Percentiles rank a stretch among this genome's conserved stretches.
Evolutionary conservation across 1,140 invertebrate species (phyloP).

Genomic region (Lepidotrigona ventralis): DNA sequence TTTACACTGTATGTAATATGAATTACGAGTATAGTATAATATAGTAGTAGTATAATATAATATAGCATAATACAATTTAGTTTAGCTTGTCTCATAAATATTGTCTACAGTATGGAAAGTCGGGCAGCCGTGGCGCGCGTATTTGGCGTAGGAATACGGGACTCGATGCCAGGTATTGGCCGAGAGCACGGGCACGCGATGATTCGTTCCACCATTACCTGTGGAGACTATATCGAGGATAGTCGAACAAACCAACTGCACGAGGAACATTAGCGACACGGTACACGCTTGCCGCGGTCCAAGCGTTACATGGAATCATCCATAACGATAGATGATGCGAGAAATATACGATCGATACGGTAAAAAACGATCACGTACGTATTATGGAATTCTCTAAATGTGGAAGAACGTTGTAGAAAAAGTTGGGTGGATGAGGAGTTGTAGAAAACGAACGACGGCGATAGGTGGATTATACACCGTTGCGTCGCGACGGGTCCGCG

Average conservation of each 20-base stretch:
- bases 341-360: neutral
- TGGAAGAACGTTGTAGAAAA: conserved; percentile 35
- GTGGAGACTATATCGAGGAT: neutral
- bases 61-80: conserved; percentile 59
- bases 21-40: conserved; percentile 56
- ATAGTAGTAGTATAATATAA: conserved; percentile 23
- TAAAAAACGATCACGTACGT: neutral
- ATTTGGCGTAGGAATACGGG: conserved; percentile 78
- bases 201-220: neutral
- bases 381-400: neutral
- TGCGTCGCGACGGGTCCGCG: neutral
- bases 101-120: conserved; percentile 79
- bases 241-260: neutral
- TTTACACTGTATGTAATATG: conserved; percentile 64
- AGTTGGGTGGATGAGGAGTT: too few relatives aligned
- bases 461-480: neutral
- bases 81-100: conserved; percentile 79
- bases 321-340: too few relatives aligned
- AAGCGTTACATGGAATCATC: neutral
- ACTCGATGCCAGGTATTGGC: conserved; percentile 66
- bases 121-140: conserved; percentile 75
- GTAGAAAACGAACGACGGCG: neutral
- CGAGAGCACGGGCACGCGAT: conserved; percentile 62
- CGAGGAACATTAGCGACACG: conserved; percentile 14
- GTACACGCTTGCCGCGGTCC: neutral